phyloP scores from a whole-genome alignment of 2,797 vertebrate genomes.

The Channa striata region DNA sequence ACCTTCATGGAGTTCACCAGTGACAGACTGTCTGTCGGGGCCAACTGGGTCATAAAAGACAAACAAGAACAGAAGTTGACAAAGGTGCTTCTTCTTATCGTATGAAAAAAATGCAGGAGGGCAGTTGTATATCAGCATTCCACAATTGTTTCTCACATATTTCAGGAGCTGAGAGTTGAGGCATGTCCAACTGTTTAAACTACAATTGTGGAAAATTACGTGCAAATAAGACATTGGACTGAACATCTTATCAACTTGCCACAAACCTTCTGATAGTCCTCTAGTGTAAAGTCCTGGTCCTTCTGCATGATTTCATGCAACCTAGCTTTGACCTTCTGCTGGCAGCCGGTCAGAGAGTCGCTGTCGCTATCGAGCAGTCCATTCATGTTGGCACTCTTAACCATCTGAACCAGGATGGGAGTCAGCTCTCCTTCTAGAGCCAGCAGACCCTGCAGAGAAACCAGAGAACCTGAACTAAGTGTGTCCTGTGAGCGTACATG shows the following conservation, averaged over 20 bases:
- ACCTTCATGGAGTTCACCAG: conserved; percentile 92
- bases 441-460: conserved; percentile 88
- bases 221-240: neutral
- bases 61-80: neutral
- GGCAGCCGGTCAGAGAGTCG: conserved; percentile 94
- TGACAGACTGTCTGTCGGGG: conserved; percentile 90
- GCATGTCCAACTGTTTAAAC: conserved; percentile 10
- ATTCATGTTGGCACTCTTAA: conserved; percentile 99
- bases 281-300: conserved; percentile 86
- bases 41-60: conserved; percentile 81
- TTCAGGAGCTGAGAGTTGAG: neutral
- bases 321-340: conserved; percentile 93
- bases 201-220: neutral
- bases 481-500: neutral
- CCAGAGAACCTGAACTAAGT: neutral
- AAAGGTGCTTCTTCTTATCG: neutral
- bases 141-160: conserved; percentile 16
- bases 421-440: conserved; percentile 96
- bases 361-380: conserved; percentile 96
- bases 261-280: conserved; percentile 83
- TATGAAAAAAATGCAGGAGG: neutral
- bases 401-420: conserved; percentile 98
- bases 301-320: conserved; percentile 97
- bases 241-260: neutral
- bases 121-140: conserved; percentile 1